Conservation (phyloP, 1,140 invertebrate species). For the Trichonephila clavata region DNA sequence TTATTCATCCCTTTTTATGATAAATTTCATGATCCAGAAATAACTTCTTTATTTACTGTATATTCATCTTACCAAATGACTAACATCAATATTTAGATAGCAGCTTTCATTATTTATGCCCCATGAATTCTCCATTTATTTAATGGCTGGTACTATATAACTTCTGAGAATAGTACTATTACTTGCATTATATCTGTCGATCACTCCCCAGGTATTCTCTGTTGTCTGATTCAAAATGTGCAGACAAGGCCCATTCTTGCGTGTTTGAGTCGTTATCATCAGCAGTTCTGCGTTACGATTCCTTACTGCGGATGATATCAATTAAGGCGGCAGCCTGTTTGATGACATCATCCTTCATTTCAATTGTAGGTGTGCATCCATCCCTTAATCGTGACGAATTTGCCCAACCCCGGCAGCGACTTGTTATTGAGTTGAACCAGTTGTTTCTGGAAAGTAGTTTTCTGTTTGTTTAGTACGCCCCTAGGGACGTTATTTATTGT, state of each 20-base stretch:
- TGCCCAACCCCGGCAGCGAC: no score
- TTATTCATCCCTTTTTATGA: no score
- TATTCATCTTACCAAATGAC: no score
- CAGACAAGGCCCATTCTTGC: background rate
- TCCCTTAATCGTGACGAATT: background rate
- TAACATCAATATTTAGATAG: constrained; percentile 10
- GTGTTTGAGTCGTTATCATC: constrained; percentile 10
- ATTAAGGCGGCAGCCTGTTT: constrained; percentile 29
- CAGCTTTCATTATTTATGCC: background rate
- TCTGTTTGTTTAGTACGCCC: no score
- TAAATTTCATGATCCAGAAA: no score
- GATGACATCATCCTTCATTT: constrained; percentile 32
- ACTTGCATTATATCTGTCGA: background rate
- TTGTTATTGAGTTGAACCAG: no score
- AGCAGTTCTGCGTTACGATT: background rate
- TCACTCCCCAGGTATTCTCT: background rate
- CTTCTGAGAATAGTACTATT: background rate
- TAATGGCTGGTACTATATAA: background rate
- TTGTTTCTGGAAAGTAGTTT: no score
- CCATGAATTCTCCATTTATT: background rate
- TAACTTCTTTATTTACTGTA: no score
- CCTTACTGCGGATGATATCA: constrained; percentile 45
- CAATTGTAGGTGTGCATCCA: constrained; percentile 17
- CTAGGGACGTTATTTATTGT: no score
- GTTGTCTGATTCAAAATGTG: background rate